These are phyloP conservation scores for Drosophila sp. DNA, from an alignment of 1,140 invertebrate genomes.

Conservation along the genomic window DNA sequence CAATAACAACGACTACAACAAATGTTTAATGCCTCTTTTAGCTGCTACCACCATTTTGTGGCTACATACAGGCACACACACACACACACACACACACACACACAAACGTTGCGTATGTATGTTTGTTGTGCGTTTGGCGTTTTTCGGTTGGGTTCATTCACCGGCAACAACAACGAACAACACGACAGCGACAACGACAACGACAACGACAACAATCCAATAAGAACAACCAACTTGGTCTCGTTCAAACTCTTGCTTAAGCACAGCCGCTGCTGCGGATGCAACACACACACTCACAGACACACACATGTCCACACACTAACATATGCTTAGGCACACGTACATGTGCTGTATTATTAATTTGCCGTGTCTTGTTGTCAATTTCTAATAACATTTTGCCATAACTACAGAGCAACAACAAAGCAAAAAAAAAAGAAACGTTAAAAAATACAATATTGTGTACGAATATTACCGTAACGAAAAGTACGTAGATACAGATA, in stretches of 20 bases:
- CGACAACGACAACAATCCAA: conserved; percentile 32
- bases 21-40: conserved; percentile 46
- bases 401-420: conserved; percentile 23
- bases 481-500: conserved; percentile 29
- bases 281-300: conserved; percentile 25
- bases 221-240: conserved; percentile 48
- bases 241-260: conserved; percentile 50
- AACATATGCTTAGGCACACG: conserved; percentile 9
- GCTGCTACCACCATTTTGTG: conserved; percentile 63
- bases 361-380: conserved; percentile 49
- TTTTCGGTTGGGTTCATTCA: conserved; percentile 52
- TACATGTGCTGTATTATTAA: conserved; percentile 39
- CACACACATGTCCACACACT: conserved; percentile 18
- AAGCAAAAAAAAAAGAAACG: neutral
- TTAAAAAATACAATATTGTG: conserved; percentile 20
- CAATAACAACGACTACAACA: conserved; percentile 10
- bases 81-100: conserved; percentile 17
- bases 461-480: conserved; percentile 49
- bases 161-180: conserved; percentile 38
- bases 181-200: conserved; percentile 9
- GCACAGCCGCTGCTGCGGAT: conserved; percentile 41
- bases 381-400: conserved; percentile 48
- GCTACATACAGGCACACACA: conserved; percentile 19
- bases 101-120: conserved; percentile 23
- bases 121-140: conserved; percentile 59